Percentiles rank a stretch among this genome's conserved stretches.
These are phyloP conservation scores for Gadus macrocephalus DNA, from an alignment of 2,113 vertebrate species.

Conservation along the genomic window DNA sequence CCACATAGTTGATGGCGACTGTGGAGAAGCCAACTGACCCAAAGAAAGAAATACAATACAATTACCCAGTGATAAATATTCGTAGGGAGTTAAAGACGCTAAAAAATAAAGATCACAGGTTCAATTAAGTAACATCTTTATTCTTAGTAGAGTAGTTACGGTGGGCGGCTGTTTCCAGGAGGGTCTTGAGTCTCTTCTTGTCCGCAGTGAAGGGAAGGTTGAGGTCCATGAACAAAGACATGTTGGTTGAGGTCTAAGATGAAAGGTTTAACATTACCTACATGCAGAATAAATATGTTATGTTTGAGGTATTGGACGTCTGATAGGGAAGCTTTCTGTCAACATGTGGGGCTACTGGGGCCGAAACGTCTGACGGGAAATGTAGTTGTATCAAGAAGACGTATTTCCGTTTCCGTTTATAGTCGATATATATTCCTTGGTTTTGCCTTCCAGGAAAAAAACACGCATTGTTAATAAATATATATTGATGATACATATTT, in stretches of 20 bases:
- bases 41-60: not conserved
- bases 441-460: too few relatives aligned
- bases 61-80: not conserved
- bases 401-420: not conserved
- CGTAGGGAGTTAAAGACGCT: too few relatives aligned
- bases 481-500: too few relatives aligned
- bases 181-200: conserved; percentile 32
- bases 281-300: too few relatives aligned
- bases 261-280: too few relatives aligned
- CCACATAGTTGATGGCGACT: conserved; percentile 68
- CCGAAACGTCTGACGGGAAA: conserved; percentile 12
- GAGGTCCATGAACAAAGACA: conserved; percentile 72
- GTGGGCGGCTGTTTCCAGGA: conserved; percentile 69
- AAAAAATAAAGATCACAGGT: too few relatives aligned
- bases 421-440: too few relatives aligned
- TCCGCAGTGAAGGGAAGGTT: conserved; percentile 57
- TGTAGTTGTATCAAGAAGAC: not conserved
- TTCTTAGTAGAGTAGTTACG: conserved; percentile 58
- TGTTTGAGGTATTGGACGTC: too few relatives aligned
- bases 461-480: too few relatives aligned
- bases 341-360: too few relatives aligned
- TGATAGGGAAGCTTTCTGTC: not conserved
- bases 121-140: too few relatives aligned
- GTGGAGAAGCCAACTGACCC: conserved; percentile 73
- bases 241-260: conserved; percentile 21